Percentiles rank a stretch among this genome's conserved stretches.
phyloP scores from a whole-genome alignment of 2,113 vertebrate species.

The Pachycephala philippinensis region DNA sequence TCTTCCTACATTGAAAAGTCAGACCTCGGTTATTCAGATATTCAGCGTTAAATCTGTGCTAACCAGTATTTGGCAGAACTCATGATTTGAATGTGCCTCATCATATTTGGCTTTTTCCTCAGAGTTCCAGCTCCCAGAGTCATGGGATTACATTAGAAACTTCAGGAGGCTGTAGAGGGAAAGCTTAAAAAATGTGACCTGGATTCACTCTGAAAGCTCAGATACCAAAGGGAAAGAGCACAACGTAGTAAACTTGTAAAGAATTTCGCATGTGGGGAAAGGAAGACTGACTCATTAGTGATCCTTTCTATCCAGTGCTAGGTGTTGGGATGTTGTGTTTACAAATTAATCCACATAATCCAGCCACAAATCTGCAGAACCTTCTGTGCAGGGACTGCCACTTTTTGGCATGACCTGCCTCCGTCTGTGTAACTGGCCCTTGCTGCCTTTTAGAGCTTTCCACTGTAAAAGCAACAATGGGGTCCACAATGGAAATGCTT shows the following conservation, averaged over 20 bases:
- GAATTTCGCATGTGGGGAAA: background rate
- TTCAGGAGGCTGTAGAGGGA: background rate
- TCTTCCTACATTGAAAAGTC: background rate
- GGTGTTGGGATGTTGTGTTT: background rate
- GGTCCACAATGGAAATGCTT: background rate
- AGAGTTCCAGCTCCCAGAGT: background rate
- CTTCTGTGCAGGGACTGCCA: background rate
- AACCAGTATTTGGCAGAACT: background rate
- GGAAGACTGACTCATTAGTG: background rate
- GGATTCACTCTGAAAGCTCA: background rate
- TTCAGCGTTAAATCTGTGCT: background rate
- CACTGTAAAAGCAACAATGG: background rate
- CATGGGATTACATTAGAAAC: background rate
- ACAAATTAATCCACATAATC: background rate
- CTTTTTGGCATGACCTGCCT: background rate
- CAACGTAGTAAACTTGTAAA: background rate
- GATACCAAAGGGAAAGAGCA: background rate
- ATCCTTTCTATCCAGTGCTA: background rate
- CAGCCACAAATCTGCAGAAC: background rate
- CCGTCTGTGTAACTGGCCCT: background rate
- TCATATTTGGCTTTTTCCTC: background rate
- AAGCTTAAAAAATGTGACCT: background rate
- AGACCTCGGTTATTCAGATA: background rate
- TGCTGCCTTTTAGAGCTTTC: background rate
- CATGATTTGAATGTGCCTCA: background rate